phyloP scores from a whole-genome alignment of 2,888 invertebrate species.

The Rapana venosa region DNA sequence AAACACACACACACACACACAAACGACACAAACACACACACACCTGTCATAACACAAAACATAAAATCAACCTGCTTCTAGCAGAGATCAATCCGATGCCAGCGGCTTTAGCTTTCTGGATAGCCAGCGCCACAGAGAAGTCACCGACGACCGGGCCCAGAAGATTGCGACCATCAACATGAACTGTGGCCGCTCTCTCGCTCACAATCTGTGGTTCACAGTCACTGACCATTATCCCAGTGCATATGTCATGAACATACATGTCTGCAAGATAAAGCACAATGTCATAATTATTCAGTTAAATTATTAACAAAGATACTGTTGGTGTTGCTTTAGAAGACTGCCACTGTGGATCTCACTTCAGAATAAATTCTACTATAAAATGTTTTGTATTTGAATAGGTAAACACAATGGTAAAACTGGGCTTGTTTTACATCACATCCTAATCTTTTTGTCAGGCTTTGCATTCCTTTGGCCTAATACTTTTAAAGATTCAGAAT shows the following conservation, averaged over 20 bases:
- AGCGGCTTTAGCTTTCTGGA: slow-evolving; percentile 86
- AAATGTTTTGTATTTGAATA: too few species aligned
- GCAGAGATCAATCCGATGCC: slow-evolving; percentile 91
- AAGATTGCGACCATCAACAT: slow-evolving; percentile 89
- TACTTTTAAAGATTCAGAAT: too few species aligned
- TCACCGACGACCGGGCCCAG: slow-evolving; percentile 82
- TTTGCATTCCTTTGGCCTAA: too few species aligned
- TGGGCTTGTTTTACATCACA: too few species aligned
- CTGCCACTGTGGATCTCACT: too few species aligned
- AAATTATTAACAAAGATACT: background rate
- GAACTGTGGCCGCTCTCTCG: slow-evolving; percentile 82
- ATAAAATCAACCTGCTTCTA: slow-evolving; percentile 80
- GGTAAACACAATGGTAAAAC: too few species aligned
- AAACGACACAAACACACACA: too few species aligned
- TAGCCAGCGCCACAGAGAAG: slow-evolving; percentile 83
- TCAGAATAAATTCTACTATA: too few species aligned
- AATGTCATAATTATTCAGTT: too few species aligned
- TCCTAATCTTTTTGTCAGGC: too few species aligned
- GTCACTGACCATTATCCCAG: slow-evolving; percentile 79
- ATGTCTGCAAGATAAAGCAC: slow-evolving; percentile 82
- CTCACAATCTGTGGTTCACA: slow-evolving; percentile 85
- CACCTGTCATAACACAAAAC: too few species aligned
- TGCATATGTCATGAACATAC: slow-evolving; percentile 87
- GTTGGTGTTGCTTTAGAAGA: background rate
- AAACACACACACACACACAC: too few species aligned